A percentile compares a stretch with the other conserved stretches of the same genome.
Evolutionary conservation across 2,113 vertebrate species (phyloP).

Genomic region (Triplophysa tibetana): DNA sequence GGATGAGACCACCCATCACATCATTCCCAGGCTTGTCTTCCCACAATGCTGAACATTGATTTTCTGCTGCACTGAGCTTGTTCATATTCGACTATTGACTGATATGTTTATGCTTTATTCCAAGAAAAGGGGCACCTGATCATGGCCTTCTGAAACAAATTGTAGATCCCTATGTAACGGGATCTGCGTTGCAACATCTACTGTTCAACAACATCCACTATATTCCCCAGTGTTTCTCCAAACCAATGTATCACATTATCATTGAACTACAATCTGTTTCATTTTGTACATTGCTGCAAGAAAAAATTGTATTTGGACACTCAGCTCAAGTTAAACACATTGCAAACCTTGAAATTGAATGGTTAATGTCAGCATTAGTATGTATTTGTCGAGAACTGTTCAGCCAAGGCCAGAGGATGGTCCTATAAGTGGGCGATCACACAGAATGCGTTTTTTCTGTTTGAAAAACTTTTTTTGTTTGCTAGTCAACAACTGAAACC

Average conservation of each 20-base stretch:
- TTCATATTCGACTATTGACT: not conserved
- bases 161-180: not conserved
- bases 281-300: not conserved
- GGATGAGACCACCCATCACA: constrained; percentile 1
- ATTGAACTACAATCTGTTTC: not conserved
- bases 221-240: not conserved
- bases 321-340: too few species aligned
- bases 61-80: not conserved
- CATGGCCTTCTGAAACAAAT: not conserved
- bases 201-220: too few species aligned
- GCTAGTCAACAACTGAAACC: too few species aligned
- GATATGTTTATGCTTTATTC: constrained; percentile 4
- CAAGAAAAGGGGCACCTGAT: not conserved
- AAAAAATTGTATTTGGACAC: too few species aligned
- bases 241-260: not conserved
- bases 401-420: too few species aligned
- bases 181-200: not conserved
- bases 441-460: too few species aligned
- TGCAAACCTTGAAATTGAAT: too few species aligned
- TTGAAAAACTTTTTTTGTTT: too few species aligned
- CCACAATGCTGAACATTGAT: not conserved
- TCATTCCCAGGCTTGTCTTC: constrained; percentile 18
- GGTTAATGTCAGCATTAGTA: too few species aligned
- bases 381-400: too few species aligned
- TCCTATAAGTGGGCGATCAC: too few species aligned